Percentiles rank a stretch among this genome's conserved stretches.
Conservation (phyloP, 2,888 invertebrate species). For the Trachelus iudaicus region DNA sequence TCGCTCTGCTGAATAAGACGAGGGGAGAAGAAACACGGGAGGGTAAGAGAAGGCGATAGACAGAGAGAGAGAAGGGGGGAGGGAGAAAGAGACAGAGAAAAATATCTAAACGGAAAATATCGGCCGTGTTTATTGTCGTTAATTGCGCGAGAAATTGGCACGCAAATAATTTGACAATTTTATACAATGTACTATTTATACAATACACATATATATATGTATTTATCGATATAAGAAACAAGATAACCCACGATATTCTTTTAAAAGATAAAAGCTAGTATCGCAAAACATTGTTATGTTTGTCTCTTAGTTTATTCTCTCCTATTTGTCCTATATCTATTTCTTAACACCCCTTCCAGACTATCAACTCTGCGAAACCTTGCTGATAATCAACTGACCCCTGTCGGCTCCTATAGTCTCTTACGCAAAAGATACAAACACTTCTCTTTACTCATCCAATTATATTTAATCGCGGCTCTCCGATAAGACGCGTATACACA, state of each 20-base stretch:
- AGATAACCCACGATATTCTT: neutral
- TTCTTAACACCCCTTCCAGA: neutral
- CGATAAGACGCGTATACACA: neutral
- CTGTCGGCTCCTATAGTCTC: neutral
- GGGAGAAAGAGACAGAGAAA: neutral
- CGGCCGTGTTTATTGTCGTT: neutral
- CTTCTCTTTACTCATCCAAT: neutral
- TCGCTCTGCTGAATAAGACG: constrained; percentile 13
- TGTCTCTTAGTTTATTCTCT: neutral
- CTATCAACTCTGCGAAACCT: neutral
- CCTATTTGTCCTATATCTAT: neutral
- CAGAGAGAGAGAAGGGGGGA: neutral
- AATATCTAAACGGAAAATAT: neutral
- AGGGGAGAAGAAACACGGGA: neutral
- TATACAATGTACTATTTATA: neutral
- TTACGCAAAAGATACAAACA: neutral
- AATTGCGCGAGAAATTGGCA: neutral
- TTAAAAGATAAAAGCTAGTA: neutral
- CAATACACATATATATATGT: neutral
- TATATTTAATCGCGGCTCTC: neutral
- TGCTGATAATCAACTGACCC: constrained; percentile 2
- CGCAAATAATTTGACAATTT: neutral
- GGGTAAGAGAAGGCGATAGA: neutral
- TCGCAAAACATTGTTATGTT: neutral
- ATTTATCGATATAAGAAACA: neutral